phyloP scores from a whole-genome alignment of 1,140 invertebrate genomes.

The Paraescarpia echinospica region DNA sequence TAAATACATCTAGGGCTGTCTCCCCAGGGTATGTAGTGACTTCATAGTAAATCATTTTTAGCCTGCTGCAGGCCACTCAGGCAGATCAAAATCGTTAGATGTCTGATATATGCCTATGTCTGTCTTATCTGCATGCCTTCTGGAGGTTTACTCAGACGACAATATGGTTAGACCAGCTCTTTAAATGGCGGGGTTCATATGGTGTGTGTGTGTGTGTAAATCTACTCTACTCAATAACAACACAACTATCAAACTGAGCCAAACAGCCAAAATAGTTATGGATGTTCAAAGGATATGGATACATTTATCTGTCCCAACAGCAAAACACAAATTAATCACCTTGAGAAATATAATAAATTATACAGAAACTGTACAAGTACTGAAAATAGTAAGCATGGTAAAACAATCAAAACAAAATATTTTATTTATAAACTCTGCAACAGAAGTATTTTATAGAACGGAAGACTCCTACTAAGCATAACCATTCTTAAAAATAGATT shows the following conservation, averaged over 20 bases:
- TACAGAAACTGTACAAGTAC: too few relatives aligned
- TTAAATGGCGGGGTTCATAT: neutral
- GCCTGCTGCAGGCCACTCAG: neutral
- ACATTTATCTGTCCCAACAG: too few relatives aligned
- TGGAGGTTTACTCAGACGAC: neutral
- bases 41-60: neutral
- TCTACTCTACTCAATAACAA: neutral
- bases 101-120: neutral
- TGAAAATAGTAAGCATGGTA: too few relatives aligned
- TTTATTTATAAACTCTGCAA: too few relatives aligned
- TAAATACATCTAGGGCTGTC: neutral
- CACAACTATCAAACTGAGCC: neutral
- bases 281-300: neutral
- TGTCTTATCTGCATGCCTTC: neutral
- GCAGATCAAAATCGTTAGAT: neutral
- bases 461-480: too few relatives aligned
- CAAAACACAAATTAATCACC: too few relatives aligned
- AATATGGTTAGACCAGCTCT: neutral
- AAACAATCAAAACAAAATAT: too few relatives aligned
- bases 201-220: neutral
- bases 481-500: neutral
- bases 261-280: neutral
- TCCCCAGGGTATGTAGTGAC: neutral
- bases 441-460: too few relatives aligned
- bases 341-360: too few relatives aligned